These are phyloP conservation scores for Hydractinia symbiolongicarpus DNA, from an alignment of 30 jellyfish, hydroid and myxozoan species.

Conservation along the genomic window DNA sequence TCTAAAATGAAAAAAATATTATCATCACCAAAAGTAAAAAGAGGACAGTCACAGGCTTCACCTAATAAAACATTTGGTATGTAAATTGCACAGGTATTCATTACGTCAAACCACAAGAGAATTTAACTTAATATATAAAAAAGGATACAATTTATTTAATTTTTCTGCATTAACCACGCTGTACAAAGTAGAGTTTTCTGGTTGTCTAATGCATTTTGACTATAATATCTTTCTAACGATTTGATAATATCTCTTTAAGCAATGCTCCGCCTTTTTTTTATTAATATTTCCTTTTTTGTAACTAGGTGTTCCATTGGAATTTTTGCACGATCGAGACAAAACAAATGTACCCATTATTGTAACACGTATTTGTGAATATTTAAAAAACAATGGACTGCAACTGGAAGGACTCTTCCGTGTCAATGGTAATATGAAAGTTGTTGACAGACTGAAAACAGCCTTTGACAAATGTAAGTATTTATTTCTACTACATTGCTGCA, in stretches of 20 bases:
- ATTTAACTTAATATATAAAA: too few species aligned
- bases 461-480: slow-evolving; percentile 53
- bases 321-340: slow-evolving; percentile 31
- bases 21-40: slow-evolving; percentile 34
- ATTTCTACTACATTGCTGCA: too few species aligned
- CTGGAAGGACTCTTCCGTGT: slow-evolving; percentile 94
- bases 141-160: too few species aligned
- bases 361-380: slow-evolving; percentile 33
- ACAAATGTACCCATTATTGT: slow-evolving; percentile 36
- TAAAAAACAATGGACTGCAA: slow-evolving; percentile 42
- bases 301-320: slow-evolving; percentile 41
- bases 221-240: too few species aligned
- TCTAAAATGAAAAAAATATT: slow-evolving; percentile 26
- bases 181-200: too few species aligned
- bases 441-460: slow-evolving; percentile 65
- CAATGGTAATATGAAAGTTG: slow-evolving; percentile 93
- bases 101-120: too few species aligned
- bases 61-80: slow-evolving; percentile 37
- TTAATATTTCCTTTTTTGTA: neutral
- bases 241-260: too few species aligned
- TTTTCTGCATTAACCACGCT: too few species aligned
- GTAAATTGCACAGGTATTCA: neutral
- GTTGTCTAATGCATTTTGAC: too few species aligned
- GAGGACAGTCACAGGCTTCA: slow-evolving; percentile 13
- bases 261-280: neutral